Evolutionary conservation across 2,888 invertebrate species (phyloP).

Genomic region (Diaprepes abbreviatus): DNA sequence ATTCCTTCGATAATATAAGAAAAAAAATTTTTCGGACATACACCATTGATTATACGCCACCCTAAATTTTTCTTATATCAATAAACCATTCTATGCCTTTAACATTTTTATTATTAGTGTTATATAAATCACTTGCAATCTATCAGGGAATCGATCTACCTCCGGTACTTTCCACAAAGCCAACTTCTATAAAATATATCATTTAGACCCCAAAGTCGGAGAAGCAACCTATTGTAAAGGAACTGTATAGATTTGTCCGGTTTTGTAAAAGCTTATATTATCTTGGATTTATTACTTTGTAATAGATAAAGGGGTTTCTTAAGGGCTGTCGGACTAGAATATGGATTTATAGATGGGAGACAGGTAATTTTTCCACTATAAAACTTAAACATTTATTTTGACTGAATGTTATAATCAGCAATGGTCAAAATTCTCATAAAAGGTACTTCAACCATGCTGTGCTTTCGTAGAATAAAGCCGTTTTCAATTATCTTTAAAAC

Average conservation of each 20-base stretch:
- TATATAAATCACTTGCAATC: slow-evolving; percentile 31
- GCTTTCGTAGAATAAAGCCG: no score
- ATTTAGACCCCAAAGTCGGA: slow-evolving; percentile 3
- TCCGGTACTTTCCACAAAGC: slow-evolving; percentile 22
- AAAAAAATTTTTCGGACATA: no score
- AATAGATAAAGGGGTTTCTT: not conserved
- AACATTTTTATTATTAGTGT: slow-evolving; percentile 20
- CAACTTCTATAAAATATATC: slow-evolving; percentile 16
- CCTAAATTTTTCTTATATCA: slow-evolving; percentile 21
- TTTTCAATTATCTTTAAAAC: no score
- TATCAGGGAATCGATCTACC: slow-evolving; percentile 29
- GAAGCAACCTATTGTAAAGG: not conserved
- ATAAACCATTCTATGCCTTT: slow-evolving; percentile 23
- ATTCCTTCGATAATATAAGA: no score
- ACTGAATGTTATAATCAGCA: no score
- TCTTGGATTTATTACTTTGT: not conserved
- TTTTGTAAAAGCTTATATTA: slow-evolving; percentile 3
- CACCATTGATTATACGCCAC: not conserved
- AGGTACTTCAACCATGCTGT: no score
- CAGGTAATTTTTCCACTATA: no score
- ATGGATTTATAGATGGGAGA: not conserved
- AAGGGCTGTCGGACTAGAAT: not conserved
- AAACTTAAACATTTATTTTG: no score
- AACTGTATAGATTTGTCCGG: not conserved
- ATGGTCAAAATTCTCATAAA: no score